Base-by-base conservation (phyloP, 2,888 invertebrate genomes). In the Ophion ellenae region DNA sequence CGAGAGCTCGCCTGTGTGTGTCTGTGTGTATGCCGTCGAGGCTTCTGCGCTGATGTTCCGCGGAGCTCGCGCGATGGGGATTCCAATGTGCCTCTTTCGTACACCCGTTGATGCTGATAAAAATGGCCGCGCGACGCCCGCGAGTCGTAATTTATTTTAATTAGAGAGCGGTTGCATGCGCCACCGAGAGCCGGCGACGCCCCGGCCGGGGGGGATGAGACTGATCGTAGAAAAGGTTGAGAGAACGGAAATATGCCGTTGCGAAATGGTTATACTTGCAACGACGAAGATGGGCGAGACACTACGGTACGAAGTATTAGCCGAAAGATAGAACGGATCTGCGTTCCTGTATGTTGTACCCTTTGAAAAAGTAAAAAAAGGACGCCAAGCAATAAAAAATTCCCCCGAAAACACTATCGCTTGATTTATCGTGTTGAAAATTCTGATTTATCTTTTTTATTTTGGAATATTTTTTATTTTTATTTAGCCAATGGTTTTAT, bases 131-230 rank as follows among this genome's bases (percentile, higher is more conserved):
- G 87, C 85, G 88, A 87, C 88, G 88, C 17, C 73, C 32, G 88
- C 47, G 47, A 90, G 88, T 90, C 90, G 92, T 93, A 93, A 94
- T 93, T 94, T 92, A 94, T 93, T 94, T 94, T 94, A 94, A 94
- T 93, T 93, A 93, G 92, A 93, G 92, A 93, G 91, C 61, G 91
- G 92, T 91, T 92, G 93, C 92, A 93, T 93, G 92, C 92, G 92
- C 92, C 92, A 92, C 86, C 81, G 47, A 63, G 81, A 76, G 7
- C 40, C 75, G 57, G 76, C 53, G 85, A 78, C 47, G 75, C 75
- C 80, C 77, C 90, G 47, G 14, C 4, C 47, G 47, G 14, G 47
- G 47, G 14, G 47, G 47, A 47, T 47, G 47, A 47, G 47, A 47
- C 47, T 47, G 47, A 28, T 20, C 67, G 90, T 88, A 91, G 90